A percentile compares a stretch with the other conserved stretches of the same genome.
Conservation (phyloP, 1,140 invertebrate genomes). For the Pseudobourletiella spinata region DNA sequence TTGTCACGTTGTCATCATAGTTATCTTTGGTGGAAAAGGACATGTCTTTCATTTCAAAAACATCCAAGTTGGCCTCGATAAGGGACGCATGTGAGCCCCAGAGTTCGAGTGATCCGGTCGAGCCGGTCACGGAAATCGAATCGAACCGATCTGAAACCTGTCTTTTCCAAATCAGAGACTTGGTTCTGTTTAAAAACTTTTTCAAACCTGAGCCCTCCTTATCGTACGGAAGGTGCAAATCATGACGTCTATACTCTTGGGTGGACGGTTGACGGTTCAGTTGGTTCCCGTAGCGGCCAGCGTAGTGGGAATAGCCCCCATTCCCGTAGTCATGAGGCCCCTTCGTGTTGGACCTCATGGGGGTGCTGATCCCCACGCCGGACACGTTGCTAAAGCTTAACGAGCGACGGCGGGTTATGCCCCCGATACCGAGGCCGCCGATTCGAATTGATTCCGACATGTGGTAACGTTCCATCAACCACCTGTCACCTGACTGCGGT, state of each 20-base stretch:
- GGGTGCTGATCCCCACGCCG: neutral
- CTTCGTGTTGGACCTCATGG: neutral
- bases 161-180: constrained; percentile 32
- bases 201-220: constrained; percentile 25
- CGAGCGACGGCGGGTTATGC: constrained; percentile 13
- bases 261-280: neutral
- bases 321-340: neutral
- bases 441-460: constrained; percentile 29
- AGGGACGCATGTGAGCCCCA: constrained; percentile 33
- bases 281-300: neutral
- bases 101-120: constrained; percentile 11
- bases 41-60: constrained; percentile 15
- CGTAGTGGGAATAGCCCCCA: neutral
- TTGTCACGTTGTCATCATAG: constrained; percentile 8
- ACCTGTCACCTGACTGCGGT: constrained; percentile 23
- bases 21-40: neutral
- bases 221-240: too few species aligned
- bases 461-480: constrained; percentile 34
- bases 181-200: constrained; percentile 33
- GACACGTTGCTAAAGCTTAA: constrained; percentile 26
- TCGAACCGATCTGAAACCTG: constrained; percentile 12
- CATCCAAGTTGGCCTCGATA: constrained; percentile 2
- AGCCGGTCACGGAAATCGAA: constrained; percentile 24
- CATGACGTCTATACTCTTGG: too few species aligned
- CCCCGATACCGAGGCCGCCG: constrained; percentile 3